A percentile compares a stretch with the other conserved stretches of the same genome.
phyloP scores from a whole-genome alignment of 2,797 vertebrate genomes.

The Chaetophractus vellerosus region DNA sequence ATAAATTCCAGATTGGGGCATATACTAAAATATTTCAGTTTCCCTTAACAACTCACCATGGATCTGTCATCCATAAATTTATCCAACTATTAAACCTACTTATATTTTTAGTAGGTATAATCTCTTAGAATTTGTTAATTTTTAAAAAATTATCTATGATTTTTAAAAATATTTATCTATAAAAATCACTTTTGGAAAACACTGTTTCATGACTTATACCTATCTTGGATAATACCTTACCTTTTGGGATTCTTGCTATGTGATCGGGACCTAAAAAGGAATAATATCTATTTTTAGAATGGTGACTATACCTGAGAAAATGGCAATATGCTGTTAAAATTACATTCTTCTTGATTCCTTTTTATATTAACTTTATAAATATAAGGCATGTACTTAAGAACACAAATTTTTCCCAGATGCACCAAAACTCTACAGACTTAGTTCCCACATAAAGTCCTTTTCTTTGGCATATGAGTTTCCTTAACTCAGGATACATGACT shows the following conservation, averaged over 20 bases:
- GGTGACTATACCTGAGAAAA: constrained; percentile 44
- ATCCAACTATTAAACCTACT: neutral
- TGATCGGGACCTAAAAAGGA: constrained; percentile 91
- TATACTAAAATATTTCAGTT: constrained; percentile 41
- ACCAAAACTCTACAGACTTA: neutral
- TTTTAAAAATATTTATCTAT: neutral
- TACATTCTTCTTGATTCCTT: constrained; percentile 11
- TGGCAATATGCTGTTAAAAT: neutral
- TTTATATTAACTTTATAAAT: constrained; percentile 59
- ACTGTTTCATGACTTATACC: constrained; percentile 52
- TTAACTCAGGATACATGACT: neutral
- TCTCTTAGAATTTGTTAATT: neutral
- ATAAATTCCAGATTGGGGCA: neutral
- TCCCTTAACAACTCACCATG: neutral
- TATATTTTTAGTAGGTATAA: constrained; percentile 14
- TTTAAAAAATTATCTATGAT: neutral
- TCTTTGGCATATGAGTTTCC: neutral
- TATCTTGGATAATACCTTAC: constrained; percentile 80
- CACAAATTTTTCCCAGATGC: neutral
- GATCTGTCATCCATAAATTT: neutral
- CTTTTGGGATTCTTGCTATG: constrained; percentile 93
- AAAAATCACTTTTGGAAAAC: constrained; percentile 60
- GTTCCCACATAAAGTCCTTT: neutral
- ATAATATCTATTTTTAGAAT: constrained; percentile 67
- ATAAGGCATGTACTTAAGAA: neutral